These are phyloP conservation scores for Pteromalus puparum DNA, from an alignment of 1,140 invertebrate genomes.

Conservation along the genomic window DNA sequence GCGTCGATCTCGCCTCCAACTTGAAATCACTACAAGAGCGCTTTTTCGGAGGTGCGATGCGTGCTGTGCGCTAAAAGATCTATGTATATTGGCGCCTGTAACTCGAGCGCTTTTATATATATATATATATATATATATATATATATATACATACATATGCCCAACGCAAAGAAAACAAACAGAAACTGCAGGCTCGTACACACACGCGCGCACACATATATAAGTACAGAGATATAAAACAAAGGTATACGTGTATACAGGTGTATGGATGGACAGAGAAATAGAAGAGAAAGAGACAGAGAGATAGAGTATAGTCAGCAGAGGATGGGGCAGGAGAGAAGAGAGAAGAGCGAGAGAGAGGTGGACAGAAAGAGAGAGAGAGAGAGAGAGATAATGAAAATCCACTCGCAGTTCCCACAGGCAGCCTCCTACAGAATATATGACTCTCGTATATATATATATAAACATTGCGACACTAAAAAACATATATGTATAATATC, in stretches of 20 bases:
- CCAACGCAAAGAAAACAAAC: slow-evolving; percentile 42
- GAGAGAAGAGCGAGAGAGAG: slow-evolving; percentile 33
- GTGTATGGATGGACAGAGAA: not conserved
- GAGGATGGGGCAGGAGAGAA: not conserved
- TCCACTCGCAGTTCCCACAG: slow-evolving; percentile 42
- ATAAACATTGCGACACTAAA: slow-evolving; percentile 44
- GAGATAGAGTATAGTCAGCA: not conserved
- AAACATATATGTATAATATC: slow-evolving; percentile 36
- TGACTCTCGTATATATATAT: slow-evolving; percentile 6
- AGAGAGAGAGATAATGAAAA: slow-evolving; percentile 16
- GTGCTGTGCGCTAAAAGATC: slow-evolving; percentile 41
- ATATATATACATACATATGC: not conserved
- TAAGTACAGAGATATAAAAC: not conserved
- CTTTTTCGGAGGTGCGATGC: slow-evolving; percentile 37
- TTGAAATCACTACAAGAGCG: slow-evolving; percentile 26
- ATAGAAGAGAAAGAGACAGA: not conserved
- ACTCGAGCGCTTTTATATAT: slow-evolving; percentile 10
- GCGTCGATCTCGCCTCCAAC: not conserved
- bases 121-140: not conserved
- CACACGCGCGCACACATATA: not conserved
- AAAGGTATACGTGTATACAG: not conserved
- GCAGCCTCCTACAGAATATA: slow-evolving; percentile 35
- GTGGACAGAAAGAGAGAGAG: not conserved
- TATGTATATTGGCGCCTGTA: slow-evolving; percentile 43
- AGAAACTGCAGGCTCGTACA: slow-evolving; percentile 46